Conservation (phyloP, 2,113 vertebrate species). For the Ginglymostoma cirratum region DNA sequence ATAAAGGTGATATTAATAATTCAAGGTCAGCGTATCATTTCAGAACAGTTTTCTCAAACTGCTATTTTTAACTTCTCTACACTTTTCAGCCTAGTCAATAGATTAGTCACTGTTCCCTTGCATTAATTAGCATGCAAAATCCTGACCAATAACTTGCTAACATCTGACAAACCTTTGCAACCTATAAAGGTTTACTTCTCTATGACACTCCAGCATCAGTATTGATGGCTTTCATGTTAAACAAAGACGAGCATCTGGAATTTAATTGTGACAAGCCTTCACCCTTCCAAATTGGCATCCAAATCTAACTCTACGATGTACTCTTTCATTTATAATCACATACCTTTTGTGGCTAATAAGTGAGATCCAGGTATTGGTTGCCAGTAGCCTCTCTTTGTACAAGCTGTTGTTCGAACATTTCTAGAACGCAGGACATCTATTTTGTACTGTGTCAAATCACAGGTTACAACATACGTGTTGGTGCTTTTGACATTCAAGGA, state of each 20-base stretch:
- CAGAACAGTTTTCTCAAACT: background rate
- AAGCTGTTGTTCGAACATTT: background rate
- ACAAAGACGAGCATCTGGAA: background rate
- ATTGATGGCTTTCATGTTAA: background rate
- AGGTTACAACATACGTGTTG: background rate
- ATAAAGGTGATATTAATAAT: background rate
- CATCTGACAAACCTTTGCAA: background rate
- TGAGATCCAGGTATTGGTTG: background rate
- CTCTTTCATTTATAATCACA: background rate
- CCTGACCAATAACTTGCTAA: background rate
- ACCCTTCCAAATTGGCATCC: background rate
- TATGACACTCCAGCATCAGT: background rate
- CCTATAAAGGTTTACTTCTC: background rate
- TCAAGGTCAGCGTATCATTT: background rate
- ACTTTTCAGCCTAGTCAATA: background rate
- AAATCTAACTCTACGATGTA: background rate
- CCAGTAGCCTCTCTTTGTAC: background rate
- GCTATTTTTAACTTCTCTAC: background rate
- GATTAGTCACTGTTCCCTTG: background rate
- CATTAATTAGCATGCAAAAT: background rate
- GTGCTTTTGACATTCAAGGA: background rate
- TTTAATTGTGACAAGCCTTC: background rate
- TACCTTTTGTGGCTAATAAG: background rate
- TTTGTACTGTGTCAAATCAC: background rate
- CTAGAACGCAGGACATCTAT: background rate